A percentile compares a stretch with the other conserved stretches of the same genome.
Conservation (phyloP, 92 coral and sea anemone genomes). For the Micromussa lordhowensis region DNA sequence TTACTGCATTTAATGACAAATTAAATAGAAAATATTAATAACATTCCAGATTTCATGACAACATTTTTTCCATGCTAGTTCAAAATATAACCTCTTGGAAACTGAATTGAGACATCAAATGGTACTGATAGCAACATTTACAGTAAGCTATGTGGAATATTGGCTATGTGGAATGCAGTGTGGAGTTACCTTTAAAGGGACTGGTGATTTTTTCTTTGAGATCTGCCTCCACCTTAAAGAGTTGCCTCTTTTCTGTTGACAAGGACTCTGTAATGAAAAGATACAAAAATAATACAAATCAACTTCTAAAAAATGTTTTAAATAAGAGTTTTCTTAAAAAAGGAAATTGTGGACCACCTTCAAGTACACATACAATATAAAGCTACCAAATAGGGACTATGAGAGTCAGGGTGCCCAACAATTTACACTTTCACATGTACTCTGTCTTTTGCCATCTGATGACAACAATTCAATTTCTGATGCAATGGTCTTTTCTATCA, state of each 20-base stretch:
- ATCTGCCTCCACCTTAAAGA: constrained; percentile 67
- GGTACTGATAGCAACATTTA: background rate
- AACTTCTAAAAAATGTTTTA: background rate
- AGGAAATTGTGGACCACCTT: background rate
- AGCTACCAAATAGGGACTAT: background rate
- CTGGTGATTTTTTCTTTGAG: constrained; percentile 77
- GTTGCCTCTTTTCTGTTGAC: constrained; percentile 73
- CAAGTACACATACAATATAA: background rate
- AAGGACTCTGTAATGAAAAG: constrained; percentile 65
- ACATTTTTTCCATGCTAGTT: no score
- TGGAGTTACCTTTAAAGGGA: constrained; percentile 77
- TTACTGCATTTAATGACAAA: background rate
- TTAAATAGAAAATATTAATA: background rate
- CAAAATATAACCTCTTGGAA: background rate
- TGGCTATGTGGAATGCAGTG: no score
- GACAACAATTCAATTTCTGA: no score
- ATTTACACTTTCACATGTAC: no score
- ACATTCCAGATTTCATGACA: no score
- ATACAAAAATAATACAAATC: background rate
- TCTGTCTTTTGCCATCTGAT: no score
- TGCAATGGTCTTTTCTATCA: no score
- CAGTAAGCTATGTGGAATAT: no score
- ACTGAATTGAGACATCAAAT: background rate
- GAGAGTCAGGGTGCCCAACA: background rate
- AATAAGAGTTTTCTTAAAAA: background rate